Conservation (phyloP, 2,797 vertebrate species). For the Taenioides sp. region DNA sequence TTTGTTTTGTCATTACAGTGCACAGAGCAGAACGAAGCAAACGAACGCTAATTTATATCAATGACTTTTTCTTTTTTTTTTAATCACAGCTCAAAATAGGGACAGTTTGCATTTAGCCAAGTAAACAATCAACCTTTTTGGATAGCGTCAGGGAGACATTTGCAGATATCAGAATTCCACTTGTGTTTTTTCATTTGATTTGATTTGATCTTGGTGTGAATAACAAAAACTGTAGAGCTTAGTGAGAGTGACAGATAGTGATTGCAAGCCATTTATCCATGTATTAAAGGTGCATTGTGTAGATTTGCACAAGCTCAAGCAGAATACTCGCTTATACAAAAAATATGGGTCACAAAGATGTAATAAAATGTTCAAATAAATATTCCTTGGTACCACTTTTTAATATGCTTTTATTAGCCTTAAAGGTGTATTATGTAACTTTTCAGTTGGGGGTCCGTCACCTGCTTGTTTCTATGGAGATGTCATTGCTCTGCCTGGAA, state of each 20-base stretch:
- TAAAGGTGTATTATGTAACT: too few relatives aligned
- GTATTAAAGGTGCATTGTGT: slow-evolving; percentile 7
- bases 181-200: background rate
- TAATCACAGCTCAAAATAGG: slow-evolving; percentile 11
- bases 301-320: background rate
- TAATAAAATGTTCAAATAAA: too few relatives aligned
- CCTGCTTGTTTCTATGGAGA: too few relatives aligned
- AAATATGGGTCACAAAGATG: background rate
- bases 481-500: too few relatives aligned
- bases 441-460: too few relatives aligned
- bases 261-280: background rate
- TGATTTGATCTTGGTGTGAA: background rate
- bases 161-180: background rate
- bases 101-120: background rate
- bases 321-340: background rate
- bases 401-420: too few relatives aligned
- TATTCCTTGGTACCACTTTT: too few relatives aligned
- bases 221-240: background rate
- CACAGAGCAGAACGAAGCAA: slow-evolving; percentile 26
- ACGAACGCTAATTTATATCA: slow-evolving; percentile 26
- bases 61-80: slow-evolving; percentile 21
- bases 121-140: slow-evolving; percentile 15
- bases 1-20: slow-evolving; percentile 37
- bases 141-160: background rate
- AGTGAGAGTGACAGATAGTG: background rate